Evolutionary conservation across 2,888 invertebrate genomes (phyloP).

Genomic region (Drosophila neotestacea): DNA sequence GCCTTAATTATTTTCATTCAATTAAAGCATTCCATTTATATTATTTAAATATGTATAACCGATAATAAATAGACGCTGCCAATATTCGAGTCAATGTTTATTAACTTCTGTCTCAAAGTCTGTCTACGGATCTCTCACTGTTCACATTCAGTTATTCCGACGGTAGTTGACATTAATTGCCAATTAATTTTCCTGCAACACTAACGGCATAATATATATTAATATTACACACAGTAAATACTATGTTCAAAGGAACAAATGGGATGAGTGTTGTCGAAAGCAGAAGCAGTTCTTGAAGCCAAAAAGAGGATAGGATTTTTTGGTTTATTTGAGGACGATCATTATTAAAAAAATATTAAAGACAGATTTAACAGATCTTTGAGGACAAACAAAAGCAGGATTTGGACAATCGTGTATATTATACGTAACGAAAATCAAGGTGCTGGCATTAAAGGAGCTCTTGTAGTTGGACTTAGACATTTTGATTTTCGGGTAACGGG

Average conservation of each 20-base stretch:
- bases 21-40: slow-evolving; percentile 11
- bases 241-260: neutral
- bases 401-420: too few relatives aligned
- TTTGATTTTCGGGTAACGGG: too few relatives aligned
- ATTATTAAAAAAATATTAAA: neutral
- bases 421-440: too few relatives aligned
- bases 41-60: slow-evolving; percentile 12
- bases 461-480: too few relatives aligned
- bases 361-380: slow-evolving; percentile 9
- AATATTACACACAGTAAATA: slow-evolving; percentile 18
- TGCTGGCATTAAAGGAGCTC: too few relatives aligned
- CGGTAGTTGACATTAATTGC: slow-evolving; percentile 64
- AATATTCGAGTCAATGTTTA: slow-evolving; percentile 34
- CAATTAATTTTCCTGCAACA: slow-evolving; percentile 65
- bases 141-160: slow-evolving; percentile 1
- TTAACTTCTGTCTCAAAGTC: slow-evolving; percentile 23
- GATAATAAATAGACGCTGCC: slow-evolving; percentile 38
- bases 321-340: too few relatives aligned
- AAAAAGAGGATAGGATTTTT: neutral
- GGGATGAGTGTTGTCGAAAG: neutral
- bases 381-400: slow-evolving; percentile 9
- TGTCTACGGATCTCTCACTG: slow-evolving; percentile 2
- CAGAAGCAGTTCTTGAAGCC: neutral
- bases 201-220: slow-evolving; percentile 52
- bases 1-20: slow-evolving; percentile 8